Base-by-base conservation (phyloP, 64 coral and sea anemone genomes). In the Cladopsammia gracilis region DNA sequence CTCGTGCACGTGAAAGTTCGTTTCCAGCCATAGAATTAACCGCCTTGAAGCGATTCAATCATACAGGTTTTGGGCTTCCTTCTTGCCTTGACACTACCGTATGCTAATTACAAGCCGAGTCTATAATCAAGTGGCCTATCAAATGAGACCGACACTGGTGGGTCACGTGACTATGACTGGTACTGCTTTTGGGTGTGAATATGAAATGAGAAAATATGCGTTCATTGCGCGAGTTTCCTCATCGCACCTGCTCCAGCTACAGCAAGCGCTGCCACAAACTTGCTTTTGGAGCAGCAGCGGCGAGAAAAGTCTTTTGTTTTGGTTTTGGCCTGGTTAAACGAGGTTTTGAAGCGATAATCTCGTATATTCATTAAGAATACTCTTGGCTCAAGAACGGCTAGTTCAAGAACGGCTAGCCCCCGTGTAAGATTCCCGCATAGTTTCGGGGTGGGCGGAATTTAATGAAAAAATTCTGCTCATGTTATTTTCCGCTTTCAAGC, bases 91-190 rank as follows among this genome's bases (percentile, higher is more conserved):
- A 97, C 96, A 97, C 34, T 34, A 34, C 92, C 94, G 85, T 94
- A 97, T 97, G 96, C 92, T 97, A 97, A 97, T 97, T 94, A 94
- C 83, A 91, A 88, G 65, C 93, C 88, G 90, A 94, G 87, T 87
- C 96, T 89, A 94, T 97, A 87, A 94, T 88, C 71, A 90, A 90
- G 80, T 92, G 87, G 92, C 96, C 96, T 97, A 97, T 97, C 96
- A 97, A 83, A 97, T 83, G 71, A 71, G 69, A 56, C 92, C 67
- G 92, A 71, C 76, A 47, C 70, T 12, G 69, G 78, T 24, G 8
- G 18, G 64, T 91, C 96, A 97, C 96, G 96, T 97, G 96, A 94
- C 82, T 62, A 66, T 49, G 56, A 50, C 86, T 85, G 94, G 69
- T 97, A 84, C 83, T 69, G 4, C 64, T 82, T 34, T 93, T 93